phyloP scores from a whole-genome alignment of 2,888 invertebrate genomes.

The Chrysolina americana region DNA sequence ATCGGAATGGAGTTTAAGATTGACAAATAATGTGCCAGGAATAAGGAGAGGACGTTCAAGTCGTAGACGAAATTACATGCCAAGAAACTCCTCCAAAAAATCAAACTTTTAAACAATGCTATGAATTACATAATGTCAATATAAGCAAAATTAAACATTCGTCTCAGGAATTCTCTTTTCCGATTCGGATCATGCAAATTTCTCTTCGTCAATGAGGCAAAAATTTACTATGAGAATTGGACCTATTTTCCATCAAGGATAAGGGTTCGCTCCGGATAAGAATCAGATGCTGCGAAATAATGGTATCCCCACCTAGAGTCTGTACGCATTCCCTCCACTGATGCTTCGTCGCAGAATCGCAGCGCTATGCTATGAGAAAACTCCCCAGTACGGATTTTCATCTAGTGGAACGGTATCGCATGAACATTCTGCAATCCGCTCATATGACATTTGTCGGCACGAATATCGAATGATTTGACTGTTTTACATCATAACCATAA shows the following conservation, averaged over 20 bases:
- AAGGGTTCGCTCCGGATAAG: conserved; percentile 62
- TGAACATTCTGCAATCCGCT: conserved; percentile 44
- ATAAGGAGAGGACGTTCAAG: no score
- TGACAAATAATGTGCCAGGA: no score
- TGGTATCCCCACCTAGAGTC: conserved; percentile 62
- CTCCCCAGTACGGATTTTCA: conserved; percentile 64
- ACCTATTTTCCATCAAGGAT: conserved; percentile 54
- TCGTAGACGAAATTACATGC: no score
- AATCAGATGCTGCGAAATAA: conserved; percentile 67
- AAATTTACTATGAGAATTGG: conserved; percentile 53
- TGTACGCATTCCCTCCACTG: conserved; percentile 56
- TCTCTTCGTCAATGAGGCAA: conserved; percentile 44
- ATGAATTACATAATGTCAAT: background rate
- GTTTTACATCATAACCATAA: background rate
- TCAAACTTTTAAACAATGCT: no score
- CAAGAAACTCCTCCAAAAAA: no score
- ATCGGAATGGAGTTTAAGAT: no score
- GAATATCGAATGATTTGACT: conserved; percentile 30
- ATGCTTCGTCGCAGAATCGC: conserved; percentile 62
- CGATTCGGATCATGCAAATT: conserved; percentile 27
- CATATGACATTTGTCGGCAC: conserved; percentile 52
- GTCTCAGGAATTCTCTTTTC: conserved; percentile 11
- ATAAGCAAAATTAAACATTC: background rate
- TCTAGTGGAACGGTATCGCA: conserved; percentile 57
- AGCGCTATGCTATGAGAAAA: conserved; percentile 56